Base-by-base conservation (phyloP, 2,797 vertebrate genomes). In the Cryptoblepharus egeriae region DNA sequence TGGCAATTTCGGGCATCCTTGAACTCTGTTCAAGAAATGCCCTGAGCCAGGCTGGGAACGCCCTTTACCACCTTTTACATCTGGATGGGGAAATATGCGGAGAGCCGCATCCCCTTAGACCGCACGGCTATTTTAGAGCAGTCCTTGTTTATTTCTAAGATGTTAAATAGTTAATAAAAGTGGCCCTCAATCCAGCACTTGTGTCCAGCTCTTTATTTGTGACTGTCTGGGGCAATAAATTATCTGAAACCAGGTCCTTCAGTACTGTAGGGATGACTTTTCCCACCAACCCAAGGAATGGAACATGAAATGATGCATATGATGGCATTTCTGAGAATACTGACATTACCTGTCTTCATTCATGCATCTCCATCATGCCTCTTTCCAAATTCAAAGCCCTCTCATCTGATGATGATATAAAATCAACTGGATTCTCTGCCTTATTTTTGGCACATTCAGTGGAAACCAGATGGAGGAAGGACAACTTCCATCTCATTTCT, bases 401-500 rank as follows among this genome's bases (percentile, higher is more conserved):
- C n/a, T 24, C 57, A 13, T 73, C 72, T 45, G 35, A 32, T 45
- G n/a, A 64, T 30, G 28, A 42, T 72, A 52, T 39, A 20, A 7
- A n/a, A 57, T 39, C 57, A 55, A 55, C 20, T 52, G 67, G 42
- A 63, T 82, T 55, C 5, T 73, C 1, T 67, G 24, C 45, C 12
- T 2, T 24, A 65, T 6, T 39, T 71, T 70, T 65, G 28, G 22
- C 30, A 65, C 42, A 22, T 49, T 58, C 37, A 42, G 20, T 42
- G 13, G 68, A 45, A 64, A 28, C 60, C 61, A 73, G 82, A 78
- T 57, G 60, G 80, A 65, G 37, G n/a, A 65, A 76, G 77, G 73
- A 28, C 70, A 75, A 65, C 37, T 30, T 71, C 28, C 71, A 60
- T 13, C 67, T n/a, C 65, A 55, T 7, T 0, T 32, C 13, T 45